A percentile compares a stretch with the other conserved stretches of the same genome.
Conservation (phyloP, 2,888 invertebrate genomes). For the Urechis unicinctus region DNA sequence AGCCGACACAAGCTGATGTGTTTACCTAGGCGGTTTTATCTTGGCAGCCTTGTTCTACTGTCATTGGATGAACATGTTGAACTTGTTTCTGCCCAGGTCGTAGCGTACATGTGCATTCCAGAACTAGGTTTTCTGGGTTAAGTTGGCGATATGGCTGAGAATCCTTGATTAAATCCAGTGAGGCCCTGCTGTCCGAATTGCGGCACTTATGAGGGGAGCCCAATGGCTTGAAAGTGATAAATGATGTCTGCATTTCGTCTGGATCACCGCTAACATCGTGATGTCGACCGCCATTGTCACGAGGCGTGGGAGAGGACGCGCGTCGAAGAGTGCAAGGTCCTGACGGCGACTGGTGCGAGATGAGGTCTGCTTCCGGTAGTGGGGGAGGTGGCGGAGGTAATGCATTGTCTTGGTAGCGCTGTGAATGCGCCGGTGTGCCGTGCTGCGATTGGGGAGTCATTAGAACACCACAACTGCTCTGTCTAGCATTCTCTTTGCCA, state of each 20-base stretch:
- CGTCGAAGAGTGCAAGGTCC: not conserved
- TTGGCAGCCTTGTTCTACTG: too few relatives aligned
- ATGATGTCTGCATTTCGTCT: not conserved
- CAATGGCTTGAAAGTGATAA: not conserved
- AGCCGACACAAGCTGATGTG: too few relatives aligned
- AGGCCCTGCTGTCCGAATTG: not conserved
- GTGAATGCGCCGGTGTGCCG: too few relatives aligned
- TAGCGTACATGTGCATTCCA: conserved; percentile 1
- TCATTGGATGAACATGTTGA: too few relatives aligned
- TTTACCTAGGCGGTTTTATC: too few relatives aligned
- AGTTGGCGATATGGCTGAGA: not conserved
- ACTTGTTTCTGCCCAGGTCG: not conserved
- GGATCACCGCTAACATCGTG: not conserved
- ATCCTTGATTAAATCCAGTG: not conserved
- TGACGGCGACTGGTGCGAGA: not conserved
- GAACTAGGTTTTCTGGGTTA: not conserved
- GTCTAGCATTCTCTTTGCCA: not conserved
- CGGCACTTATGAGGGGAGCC: not conserved
- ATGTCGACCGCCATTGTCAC: too few relatives aligned
- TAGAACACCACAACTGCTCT: too few relatives aligned
- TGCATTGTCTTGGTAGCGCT: too few relatives aligned
- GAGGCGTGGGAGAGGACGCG: not conserved
- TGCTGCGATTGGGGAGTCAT: too few relatives aligned
- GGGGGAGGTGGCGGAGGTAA: not conserved
- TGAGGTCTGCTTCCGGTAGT: not conserved